Conservation (phyloP, 1,140 invertebrate genomes). For the Procambarus clarkii region DNA sequence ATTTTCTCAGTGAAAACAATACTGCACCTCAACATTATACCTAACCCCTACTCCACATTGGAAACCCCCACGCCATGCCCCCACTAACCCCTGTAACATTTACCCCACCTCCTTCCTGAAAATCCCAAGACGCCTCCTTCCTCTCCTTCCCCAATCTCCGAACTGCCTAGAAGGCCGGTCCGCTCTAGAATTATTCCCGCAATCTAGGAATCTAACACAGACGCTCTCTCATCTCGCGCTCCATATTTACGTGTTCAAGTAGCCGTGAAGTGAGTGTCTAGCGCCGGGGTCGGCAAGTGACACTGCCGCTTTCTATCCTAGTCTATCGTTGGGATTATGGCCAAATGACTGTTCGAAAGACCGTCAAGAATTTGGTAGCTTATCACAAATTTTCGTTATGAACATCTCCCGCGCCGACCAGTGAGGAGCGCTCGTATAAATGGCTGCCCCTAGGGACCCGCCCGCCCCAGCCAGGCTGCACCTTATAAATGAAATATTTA, state of each 20-base stretch:
- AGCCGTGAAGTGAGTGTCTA: slow-evolving; percentile 34
- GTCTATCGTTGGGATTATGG: slow-evolving; percentile 65
- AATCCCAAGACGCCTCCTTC: background rate
- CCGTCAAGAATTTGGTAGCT: slow-evolving; percentile 67
- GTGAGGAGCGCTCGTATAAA: slow-evolving; percentile 49
- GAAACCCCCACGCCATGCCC: background rate
- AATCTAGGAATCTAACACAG: slow-evolving; percentile 51
- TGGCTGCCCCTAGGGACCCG: slow-evolving; percentile 51
- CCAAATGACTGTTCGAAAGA: slow-evolving; percentile 68
- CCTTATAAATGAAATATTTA: slow-evolving; percentile 67
- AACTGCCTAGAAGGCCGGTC: background rate
- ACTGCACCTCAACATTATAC: no score
- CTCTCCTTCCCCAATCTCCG: background rate
- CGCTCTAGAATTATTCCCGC: slow-evolving; percentile 51
- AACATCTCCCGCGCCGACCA: slow-evolving; percentile 53
- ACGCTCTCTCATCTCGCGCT: background rate
- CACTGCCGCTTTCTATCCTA: slow-evolving; percentile 54
- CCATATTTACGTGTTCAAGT: slow-evolving; percentile 63
- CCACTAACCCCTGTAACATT: background rate
- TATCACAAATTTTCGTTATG: slow-evolving; percentile 71
- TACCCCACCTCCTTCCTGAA: background rate
- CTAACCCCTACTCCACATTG: no score
- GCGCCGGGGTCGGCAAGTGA: slow-evolving; percentile 55
- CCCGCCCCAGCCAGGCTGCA: slow-evolving; percentile 29
- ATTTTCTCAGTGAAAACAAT: no score